A percentile compares a stretch with the other conserved stretches of the same genome.
phyloP scores from a whole-genome alignment of 2,888 invertebrate genomes.

The Abrostola tripartita region DNA sequence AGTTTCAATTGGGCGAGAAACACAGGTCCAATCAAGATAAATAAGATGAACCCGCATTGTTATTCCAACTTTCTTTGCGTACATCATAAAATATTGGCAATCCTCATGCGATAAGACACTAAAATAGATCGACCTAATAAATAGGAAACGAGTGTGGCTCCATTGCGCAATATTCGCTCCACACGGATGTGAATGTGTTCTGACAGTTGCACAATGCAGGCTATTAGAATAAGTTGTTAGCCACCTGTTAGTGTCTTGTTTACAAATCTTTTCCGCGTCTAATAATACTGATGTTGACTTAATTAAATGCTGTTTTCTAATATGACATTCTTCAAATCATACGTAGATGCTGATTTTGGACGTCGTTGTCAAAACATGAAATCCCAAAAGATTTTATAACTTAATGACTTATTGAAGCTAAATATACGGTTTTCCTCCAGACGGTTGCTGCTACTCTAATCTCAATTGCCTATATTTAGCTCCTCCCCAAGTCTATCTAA shows the following conservation, averaged over 20 bases:
- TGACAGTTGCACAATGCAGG: conserved; percentile 71
- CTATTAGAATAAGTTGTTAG: conserved; percentile 59
- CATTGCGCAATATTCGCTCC: conserved; percentile 72
- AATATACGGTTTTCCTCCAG: no score
- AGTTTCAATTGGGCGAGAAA: no score
- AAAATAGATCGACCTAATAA: conserved; percentile 85
- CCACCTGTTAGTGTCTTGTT: conserved; percentile 53
- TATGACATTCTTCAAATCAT: neutral
- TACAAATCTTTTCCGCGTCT: conserved; percentile 48
- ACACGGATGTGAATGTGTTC: conserved; percentile 71
- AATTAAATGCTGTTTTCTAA: conserved; percentile 7
- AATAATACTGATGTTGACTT: conserved; percentile 25
- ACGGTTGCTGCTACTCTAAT: no score
- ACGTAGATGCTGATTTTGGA: neutral
- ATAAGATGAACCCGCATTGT: conserved; percentile 14
- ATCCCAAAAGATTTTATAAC: no score
- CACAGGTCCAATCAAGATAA: neutral
- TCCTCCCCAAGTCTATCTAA: no score
- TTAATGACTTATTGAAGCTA: no score
- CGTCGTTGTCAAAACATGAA: no score
- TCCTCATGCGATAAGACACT: conserved; percentile 69
- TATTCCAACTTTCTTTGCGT: conserved; percentile 47
- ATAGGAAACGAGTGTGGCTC: conserved; percentile 72
- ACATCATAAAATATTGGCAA: conserved; percentile 73
- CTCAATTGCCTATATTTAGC: no score